Conservation (phyloP, 2,113 vertebrate genomes). For the human region GRCh38 chr15:57808001-57808500, state of each 20-base stretch:
- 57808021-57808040: accelerated
- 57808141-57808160: not conserved
- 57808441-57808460: no score
- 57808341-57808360: not conserved
- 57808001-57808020: not conserved
- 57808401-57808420: not conserved
- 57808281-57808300: not conserved
- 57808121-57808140: not conserved
- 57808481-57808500: not conserved
- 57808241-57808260: not conserved
- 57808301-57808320: not conserved
- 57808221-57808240: not conserved
- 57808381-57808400: no score
- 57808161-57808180: not conserved
- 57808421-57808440: not conserved
- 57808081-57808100: not conserved
- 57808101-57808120: not conserved
- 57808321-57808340: no score
- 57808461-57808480: not conserved
- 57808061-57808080: not conserved
- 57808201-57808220: not conserved
- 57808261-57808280: not conserved
- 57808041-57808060: not conserved
- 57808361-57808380: not conserved
- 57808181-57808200: not conserved